Percentiles rank a stretch among this genome's conserved stretches.
Evolutionary conservation across 2,113 vertebrate species (phyloP).

Genomic region (Nettapus auritus): DNA sequence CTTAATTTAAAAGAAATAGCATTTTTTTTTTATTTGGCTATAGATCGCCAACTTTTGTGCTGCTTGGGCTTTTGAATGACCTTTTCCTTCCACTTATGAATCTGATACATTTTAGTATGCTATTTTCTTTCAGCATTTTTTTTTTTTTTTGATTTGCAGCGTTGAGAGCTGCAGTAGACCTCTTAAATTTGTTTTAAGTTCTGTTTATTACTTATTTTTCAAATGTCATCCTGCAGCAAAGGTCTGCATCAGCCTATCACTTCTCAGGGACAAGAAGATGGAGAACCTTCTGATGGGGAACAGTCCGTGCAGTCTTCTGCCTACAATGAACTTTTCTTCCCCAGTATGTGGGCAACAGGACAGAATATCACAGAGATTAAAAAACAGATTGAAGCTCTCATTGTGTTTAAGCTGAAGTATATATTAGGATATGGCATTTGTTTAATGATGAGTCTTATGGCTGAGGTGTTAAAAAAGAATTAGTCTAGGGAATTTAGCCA

Average conservation of each 20-base stretch:
- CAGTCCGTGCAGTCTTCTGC: constrained; percentile 32
- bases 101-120: background rate
- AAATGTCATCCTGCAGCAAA: background rate
- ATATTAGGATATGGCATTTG: constrained; percentile 60
- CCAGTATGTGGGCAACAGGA: constrained; percentile 44
- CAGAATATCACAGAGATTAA: constrained; percentile 37
- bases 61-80: background rate
- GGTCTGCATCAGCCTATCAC: background rate
- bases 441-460: constrained; percentile 62
- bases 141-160: background rate
- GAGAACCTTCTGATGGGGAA: constrained; percentile 13
- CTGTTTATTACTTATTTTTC: constrained; percentile 3
- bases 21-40: background rate
- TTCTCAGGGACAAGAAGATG: background rate
- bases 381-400: constrained; percentile 66
- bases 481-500: constrained; percentile 50
- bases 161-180: background rate
- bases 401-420: constrained; percentile 59
- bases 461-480: constrained; percentile 63
- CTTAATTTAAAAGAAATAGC: background rate
- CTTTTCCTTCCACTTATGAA: background rate
- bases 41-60: background rate
- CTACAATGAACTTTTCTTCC: background rate
- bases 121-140: background rate
- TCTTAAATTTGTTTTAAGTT: background rate